A percentile compares a stretch with the other conserved stretches of the same genome.
These are phyloP conservation scores for Cantharis nigra DNA, from an alignment of 2,888 invertebrate genomes.

Conservation along the genomic window DNA sequence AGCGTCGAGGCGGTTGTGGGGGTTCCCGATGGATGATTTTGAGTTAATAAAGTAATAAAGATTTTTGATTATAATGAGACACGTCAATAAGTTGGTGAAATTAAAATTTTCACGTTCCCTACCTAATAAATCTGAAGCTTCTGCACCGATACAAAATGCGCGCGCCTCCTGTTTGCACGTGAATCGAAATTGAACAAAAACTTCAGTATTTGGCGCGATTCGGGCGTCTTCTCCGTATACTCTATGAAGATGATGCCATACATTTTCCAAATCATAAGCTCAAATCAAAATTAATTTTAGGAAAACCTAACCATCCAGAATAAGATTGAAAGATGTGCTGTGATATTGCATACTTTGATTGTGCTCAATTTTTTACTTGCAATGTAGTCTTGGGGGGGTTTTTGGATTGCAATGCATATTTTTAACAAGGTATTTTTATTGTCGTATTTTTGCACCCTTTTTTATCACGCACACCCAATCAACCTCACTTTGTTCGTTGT, in stretches of 20 bases:
- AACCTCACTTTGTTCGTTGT: neutral
- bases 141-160: conserved; percentile 22
- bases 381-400: conserved; percentile 13
- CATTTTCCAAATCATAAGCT: neutral
- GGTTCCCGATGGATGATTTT: neutral
- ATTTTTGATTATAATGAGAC: neutral
- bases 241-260: conserved; percentile 25
- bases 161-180: conserved; percentile 32
- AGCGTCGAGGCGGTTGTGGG: neutral
- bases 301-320: neutral
- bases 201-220: conserved; percentile 31
- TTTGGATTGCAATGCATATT: conserved; percentile 28
- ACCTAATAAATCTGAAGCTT: conserved; percentile 24
- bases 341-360: conserved; percentile 20
- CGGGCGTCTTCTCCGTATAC: conserved; percentile 30
- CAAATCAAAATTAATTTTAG: neutral
- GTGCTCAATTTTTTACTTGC: conserved; percentile 21
- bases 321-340: conserved; percentile 21
- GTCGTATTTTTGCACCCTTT: conserved; percentile 4
- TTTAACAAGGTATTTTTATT: conserved; percentile 26
- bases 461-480: neutral
- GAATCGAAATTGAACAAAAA: conserved; percentile 31
- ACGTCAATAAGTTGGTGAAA: conserved; percentile 7
- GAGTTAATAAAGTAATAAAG: neutral
- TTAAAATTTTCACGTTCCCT: conserved; percentile 24